Base-by-base conservation (phyloP, 37 sponge, comb jelly and placozoan genomes). In the Ianthella basta region DNA sequence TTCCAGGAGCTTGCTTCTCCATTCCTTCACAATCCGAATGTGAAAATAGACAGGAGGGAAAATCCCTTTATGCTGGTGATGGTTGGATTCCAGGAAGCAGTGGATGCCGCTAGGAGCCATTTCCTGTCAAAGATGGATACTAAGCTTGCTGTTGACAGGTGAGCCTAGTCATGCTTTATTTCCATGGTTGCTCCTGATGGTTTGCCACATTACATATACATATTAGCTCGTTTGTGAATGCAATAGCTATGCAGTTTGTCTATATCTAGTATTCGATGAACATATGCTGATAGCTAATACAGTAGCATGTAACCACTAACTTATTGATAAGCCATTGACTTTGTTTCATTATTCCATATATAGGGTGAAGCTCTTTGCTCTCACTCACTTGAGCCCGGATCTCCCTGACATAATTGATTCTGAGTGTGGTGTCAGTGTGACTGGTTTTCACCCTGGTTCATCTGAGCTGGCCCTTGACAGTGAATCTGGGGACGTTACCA, bases 11-110 rank as follows among this genome's bases (percentile, higher is more conserved):
- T 87, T 23, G 66, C 37, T 29, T 8, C 19, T 21, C 91, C 91
- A 0, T 91, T 75, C 23, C 67, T 74, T 15, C 27, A 50, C 61
- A 91, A 91, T 55, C 91, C 91, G 14, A 84, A 87, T 85, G 82
- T 91, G 16, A 35, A 67, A n/a, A 73, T 67, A 13, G 72, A 67
- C 4, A 79, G 60, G 34, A 53, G 24, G 33, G 78, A 35, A 34
- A 63, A 82, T 15, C 59, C 37, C 20, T 79, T 91, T n/a, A 70
- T 63, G 5, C 40, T 72, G 35, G 40, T 72, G 14, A 72, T 72
- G 5, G 73, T 72, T 12, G 91, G 91, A 0, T 27, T 60, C 20
- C 50, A 24, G 3, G 91, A 83, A 54, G 91, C 87, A 0, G 87
- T 91, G 36, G 72, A 60, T 19, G n/a, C 25, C 69, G 91, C 91